Base-by-base conservation (phyloP, 1,140 invertebrate species). In the Agraylea sexmaculata region DNA sequence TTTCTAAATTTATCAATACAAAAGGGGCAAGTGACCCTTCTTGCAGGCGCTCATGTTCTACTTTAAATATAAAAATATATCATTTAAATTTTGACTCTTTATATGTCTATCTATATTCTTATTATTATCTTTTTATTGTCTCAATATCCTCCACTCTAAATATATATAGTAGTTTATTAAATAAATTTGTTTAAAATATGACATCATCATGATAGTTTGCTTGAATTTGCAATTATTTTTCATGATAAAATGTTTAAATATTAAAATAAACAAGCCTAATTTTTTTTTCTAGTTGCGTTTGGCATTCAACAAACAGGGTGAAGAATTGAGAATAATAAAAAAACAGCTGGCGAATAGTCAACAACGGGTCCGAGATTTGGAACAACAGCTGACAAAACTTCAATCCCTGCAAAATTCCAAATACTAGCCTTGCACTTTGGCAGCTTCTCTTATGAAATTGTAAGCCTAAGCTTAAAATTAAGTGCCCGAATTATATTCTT, bases 311-410 rank as follows among this genome's bases (percentile, higher is more conserved):
- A 69, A 73, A 16, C 84, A 87, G 62, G 71, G 71, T n/a, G 83
- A 87, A 47, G 86, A 88, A 61, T 58, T 87, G 16, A 68, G 77
- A 36, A 63, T 78, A 40, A 68, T 85, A 8, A 75, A 78, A 48
- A 78, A 83, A 36, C 82, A 87, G 53, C 61, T 88, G 15, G 67
- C 73, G 2, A 74, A 78, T 49, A 82, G 81, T 49, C 83, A 87
- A 53, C 68, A 79, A 45, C 66, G 80, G 8, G 77, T 87, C 5
- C 71, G 77, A 37, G 83, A 87, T 53, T 63, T 89, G 11, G 83
- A 89, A 54, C 76, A 81, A 25, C 72, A 80, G 50, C 53, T 87
- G 0, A 66, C 71, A 12, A 69, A 71, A 40, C 51, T 78, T n/a
- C 72, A 77, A 36, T 52, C 62, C 4, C 40, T 58, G 15, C 54